Evolutionary conservation across 2,888 invertebrate genomes (phyloP).

Genomic region (Stratiomys singularior): DNA sequence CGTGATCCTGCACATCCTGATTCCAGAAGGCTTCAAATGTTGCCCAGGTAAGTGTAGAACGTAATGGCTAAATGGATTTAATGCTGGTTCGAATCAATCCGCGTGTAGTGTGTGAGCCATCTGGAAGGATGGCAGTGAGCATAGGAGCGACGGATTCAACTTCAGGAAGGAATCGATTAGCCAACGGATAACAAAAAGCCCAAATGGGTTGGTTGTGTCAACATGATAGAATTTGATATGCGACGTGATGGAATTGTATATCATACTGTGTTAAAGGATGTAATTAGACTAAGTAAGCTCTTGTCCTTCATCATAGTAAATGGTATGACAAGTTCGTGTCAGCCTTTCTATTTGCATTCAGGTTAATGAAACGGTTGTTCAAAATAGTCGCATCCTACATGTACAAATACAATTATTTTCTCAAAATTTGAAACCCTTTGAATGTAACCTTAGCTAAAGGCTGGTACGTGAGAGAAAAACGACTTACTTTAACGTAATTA

Average conservation of each 20-base stretch:
- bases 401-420: no score
- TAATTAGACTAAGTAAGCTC: constrained; percentile 3
- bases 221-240: constrained; percentile 5
- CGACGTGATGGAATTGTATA: not conserved
- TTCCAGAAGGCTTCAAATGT: no score
- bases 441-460: no score
- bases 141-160: not conserved
- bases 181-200: constrained; percentile 3
- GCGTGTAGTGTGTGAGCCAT: not conserved
- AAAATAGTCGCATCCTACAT: no score
- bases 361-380: no score
- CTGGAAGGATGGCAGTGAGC: not conserved
- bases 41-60: no score
- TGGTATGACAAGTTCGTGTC: no score
- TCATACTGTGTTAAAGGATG: not conserved
- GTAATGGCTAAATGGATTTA: not conserved
- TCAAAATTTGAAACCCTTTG: no score
- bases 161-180: not conserved
- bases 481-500: no score
- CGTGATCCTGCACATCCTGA: not conserved
- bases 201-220: not conserved
- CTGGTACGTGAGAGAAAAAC: no score
- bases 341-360: no score
- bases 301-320: no score
- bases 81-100: not conserved